phyloP scores from a whole-genome alignment of 2,888 invertebrate species.

The Callimorpha dominula region DNA sequence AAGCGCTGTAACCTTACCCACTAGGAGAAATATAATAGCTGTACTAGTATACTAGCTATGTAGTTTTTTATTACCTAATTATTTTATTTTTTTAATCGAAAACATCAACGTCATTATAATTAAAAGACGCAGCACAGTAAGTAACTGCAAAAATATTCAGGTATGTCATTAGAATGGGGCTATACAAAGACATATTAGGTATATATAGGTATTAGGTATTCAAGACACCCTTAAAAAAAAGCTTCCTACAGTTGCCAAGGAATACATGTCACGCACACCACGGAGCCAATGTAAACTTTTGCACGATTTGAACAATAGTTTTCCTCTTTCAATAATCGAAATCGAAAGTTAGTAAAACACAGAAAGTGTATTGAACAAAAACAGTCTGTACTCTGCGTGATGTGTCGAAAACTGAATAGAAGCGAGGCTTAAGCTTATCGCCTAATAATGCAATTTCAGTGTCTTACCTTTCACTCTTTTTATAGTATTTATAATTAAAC shows the following conservation, averaged over 20 bases:
- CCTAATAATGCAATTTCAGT: conserved; percentile 2
- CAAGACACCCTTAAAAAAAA: no score
- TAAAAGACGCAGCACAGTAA: no score
- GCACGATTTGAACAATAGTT: neutral
- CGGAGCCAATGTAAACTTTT: neutral
- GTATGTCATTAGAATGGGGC: no score
- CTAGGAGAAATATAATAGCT: no score
- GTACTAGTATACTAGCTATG: no score
- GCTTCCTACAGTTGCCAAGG: neutral
- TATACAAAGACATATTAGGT: no score
- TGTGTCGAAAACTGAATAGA: neutral
- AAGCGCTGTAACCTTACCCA: no score
- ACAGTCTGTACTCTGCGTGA: neutral
- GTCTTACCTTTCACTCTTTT: conserved; percentile 12
- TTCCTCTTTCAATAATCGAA: neutral
- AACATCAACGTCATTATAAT: no score
- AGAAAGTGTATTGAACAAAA: neutral
- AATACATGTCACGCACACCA: neutral
- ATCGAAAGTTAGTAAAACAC: neutral
- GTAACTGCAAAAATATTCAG: no score
- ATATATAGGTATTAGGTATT: no score
- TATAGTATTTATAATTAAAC: neutral
- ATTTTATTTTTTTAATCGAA: no score
- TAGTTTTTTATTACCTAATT: no score
- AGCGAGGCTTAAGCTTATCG: neutral